Evolutionary conservation across 2,888 invertebrate genomes (phyloP).

Genomic region (Macrosiphum euphorbiae): DNA sequence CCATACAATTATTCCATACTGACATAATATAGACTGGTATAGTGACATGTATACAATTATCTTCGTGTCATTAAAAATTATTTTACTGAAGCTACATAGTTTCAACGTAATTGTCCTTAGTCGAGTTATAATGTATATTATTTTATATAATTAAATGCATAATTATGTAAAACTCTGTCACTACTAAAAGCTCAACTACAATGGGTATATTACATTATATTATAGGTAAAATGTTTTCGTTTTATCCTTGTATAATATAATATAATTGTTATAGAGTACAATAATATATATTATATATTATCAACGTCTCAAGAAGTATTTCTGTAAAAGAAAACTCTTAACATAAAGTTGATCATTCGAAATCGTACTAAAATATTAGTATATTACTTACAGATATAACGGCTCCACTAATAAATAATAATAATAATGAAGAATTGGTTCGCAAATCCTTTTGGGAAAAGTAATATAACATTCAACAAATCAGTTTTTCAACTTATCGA

Average conservation of each 20-base stretch:
- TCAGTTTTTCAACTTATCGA: not conserved
- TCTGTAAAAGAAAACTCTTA: not conserved
- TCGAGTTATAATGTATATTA: no score
- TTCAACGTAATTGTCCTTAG: no score
- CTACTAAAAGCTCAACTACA: not conserved
- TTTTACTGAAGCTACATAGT: no score
- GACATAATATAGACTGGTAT: no score
- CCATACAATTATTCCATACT: no score
- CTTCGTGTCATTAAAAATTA: no score
- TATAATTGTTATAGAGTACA: not conserved
- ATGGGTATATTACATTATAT: not conserved
- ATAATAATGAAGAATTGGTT: not conserved
- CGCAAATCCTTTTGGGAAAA: not conserved
- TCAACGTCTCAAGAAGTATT: not conserved
- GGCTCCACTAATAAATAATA: not conserved
- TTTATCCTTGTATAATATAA: not conserved
- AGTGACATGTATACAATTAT: no score
- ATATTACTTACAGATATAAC: not conserved
- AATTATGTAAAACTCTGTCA: not conserved
- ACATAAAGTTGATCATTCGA: not conserved
- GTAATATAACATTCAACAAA: not conserved
- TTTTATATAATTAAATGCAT: not conserved
- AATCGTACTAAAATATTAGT: not conserved
- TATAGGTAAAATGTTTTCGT: not conserved
- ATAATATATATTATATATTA: no score